Base-by-base conservation (phyloP, 92 coral and sea anemone species). In the Chrysogorgia sp. region DNA sequence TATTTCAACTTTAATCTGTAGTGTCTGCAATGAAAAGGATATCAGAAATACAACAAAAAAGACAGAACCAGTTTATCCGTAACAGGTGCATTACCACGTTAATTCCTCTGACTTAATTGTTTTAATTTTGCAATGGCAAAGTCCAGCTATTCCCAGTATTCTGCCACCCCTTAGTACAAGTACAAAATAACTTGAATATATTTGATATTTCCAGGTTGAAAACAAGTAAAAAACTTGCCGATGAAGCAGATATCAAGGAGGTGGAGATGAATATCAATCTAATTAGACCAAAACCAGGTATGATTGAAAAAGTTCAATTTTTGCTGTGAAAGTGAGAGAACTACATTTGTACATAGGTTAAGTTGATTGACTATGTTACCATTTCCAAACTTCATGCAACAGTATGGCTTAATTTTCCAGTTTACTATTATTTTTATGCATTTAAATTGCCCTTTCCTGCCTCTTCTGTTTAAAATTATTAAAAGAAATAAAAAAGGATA, bases 11-110 rank as follows among this genome's bases (percentile, higher is more conserved):
- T 47, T 15, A 72, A 2, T 31, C 32, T 34, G 15, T 66, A 93
- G 98, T 93, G 63, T 80, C 86, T 61, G 98, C 98, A 20, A 93
- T 93, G 96, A 91, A 93, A 80, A 84, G 96, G 80, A 93, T 93
- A 47, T 89, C 91, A 43, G 93, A 93, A 85, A 93, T 93, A 65
- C 88, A 86, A 81, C 82, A 84, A 80, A 93, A 93, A 83, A 86
- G 98, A 82, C 98, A 93, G 81, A 84, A 86, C 34, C 96, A 86
- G 66, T 91, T 88, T 69, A 91, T 93, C 81, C 85, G 86, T 40
- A 93, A 91, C 98, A 88, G 98, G 98, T 37, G 43, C 43, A 37
- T 5, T 37, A 37, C 43, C 12, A 15, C 15, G 53, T 47, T 47
- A n/a, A n/a, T n/a, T n/a, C n/a, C n/a, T n/a, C n/a, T n/a, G n/a